Conservation (phyloP, 2,797 vertebrate genomes). For the Sebastes reedi region DNA sequence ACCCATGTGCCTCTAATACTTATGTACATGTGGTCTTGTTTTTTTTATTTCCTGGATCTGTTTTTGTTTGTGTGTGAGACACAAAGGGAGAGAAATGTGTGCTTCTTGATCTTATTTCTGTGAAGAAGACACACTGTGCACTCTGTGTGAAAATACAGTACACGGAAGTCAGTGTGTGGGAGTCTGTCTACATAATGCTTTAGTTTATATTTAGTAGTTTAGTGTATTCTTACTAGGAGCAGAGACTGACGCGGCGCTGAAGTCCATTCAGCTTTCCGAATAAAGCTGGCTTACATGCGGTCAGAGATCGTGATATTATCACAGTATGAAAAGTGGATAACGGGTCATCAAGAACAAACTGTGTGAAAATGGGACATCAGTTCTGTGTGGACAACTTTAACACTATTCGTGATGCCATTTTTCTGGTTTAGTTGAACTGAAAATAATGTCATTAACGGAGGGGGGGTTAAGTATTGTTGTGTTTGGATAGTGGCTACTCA, state of each 20-base stretch:
- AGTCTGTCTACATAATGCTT: conserved; percentile 2
- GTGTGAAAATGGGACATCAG: conserved; percentile 10
- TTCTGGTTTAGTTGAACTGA: neutral
- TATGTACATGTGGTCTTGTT: neutral
- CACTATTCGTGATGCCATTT: neutral
- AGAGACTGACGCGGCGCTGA: conserved; percentile 2
- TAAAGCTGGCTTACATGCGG: conserved; percentile 5
- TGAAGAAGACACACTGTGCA: neutral
- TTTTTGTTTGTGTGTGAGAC: neutral
- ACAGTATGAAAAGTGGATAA: neutral
- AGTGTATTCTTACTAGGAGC: neutral
- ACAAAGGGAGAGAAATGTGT: neutral
- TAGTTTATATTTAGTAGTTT: conserved; percentile 29
- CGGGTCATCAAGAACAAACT: conserved; percentile 9
- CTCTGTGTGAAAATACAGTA: neutral
- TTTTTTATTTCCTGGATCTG: neutral
- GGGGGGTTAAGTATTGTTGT: neutral
- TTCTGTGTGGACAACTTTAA: neutral
- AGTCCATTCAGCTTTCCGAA: conserved; percentile 41
- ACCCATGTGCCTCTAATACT: neutral
- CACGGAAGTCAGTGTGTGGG: conserved; percentile 27
- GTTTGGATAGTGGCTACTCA: conserved; percentile 4
- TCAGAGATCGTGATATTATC: neutral
- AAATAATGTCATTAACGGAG: conserved; percentile 18
- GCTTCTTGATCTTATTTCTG: conserved; percentile 1